Percentiles rank a stretch among this genome's conserved stretches.
Conservation (phyloP, 1,140 invertebrate species). For the Popillia japonica region DNA sequence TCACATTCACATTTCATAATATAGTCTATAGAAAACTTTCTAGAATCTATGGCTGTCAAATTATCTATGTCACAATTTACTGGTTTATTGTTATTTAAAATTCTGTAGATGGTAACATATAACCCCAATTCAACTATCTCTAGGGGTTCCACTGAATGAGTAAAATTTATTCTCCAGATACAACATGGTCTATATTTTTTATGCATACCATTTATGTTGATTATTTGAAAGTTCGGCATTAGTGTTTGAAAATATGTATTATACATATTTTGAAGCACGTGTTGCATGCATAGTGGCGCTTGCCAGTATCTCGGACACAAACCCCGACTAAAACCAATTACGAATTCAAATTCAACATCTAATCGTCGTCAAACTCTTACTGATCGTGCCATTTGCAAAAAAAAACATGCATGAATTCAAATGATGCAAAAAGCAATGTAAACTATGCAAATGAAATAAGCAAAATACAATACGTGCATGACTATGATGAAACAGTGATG, state of each 20-base stretch:
- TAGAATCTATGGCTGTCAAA: background rate
- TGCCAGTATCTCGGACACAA: background rate
- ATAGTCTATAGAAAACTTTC: background rate
- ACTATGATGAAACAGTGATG: no score
- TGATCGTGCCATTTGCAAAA: no score
- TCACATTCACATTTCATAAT: background rate
- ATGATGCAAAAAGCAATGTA: no score
- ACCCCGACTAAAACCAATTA: no score
- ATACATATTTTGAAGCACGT: background rate
- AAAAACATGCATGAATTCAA: no score
- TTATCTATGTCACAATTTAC: background rate
- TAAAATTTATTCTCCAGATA: background rate
- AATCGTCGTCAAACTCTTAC: no score
- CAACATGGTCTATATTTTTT: background rate
- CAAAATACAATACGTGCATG: no score
- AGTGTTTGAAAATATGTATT: background rate
- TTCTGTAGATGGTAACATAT: background rate
- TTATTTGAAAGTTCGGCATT: background rate
- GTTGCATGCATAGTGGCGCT: background rate
- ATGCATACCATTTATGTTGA: background rate
- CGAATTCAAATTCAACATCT: no score
- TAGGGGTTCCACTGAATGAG: background rate
- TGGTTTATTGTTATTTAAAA: background rate
- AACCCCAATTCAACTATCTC: background rate
- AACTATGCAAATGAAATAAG: no score